Conservation (phyloP, 2,113 vertebrate species). For the Anser brachyrhynchus region DNA sequence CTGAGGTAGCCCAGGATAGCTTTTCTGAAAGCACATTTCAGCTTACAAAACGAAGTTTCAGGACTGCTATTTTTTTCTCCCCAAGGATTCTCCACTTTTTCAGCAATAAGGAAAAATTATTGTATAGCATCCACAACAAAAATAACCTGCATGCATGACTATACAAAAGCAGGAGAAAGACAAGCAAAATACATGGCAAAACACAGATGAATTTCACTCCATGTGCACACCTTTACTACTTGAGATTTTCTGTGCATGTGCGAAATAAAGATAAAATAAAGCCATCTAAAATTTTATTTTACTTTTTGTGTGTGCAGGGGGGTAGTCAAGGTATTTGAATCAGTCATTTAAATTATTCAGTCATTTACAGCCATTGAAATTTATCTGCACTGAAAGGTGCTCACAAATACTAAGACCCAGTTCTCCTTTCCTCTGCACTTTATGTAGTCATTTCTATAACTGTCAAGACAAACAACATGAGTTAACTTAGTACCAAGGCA, state of each 20-base stretch:
- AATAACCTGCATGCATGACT: background rate
- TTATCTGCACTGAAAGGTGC: background rate
- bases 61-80: background rate
- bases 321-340: background rate
- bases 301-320: too few species aligned
- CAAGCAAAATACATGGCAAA: background rate
- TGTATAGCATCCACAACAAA: background rate
- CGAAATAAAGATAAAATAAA: background rate
- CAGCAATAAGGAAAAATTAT: too few species aligned
- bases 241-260: background rate
- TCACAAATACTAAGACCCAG: background rate
- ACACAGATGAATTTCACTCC: background rate
- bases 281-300: too few species aligned
- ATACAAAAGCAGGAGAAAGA: background rate
- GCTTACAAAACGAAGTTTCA: background rate
- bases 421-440: background rate
- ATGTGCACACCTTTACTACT: fast-evolving
- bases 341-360: background rate
- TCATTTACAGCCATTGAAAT: background rate
- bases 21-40: background rate
- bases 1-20: conserved; percentile 1
- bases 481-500: background rate
- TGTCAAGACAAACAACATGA: background rate
- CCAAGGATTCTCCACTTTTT: too few species aligned
- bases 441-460: background rate